Evolutionary conservation across 2,113 vertebrate species (phyloP).

Genomic region (Datnioides undecimradiatus): DNA sequence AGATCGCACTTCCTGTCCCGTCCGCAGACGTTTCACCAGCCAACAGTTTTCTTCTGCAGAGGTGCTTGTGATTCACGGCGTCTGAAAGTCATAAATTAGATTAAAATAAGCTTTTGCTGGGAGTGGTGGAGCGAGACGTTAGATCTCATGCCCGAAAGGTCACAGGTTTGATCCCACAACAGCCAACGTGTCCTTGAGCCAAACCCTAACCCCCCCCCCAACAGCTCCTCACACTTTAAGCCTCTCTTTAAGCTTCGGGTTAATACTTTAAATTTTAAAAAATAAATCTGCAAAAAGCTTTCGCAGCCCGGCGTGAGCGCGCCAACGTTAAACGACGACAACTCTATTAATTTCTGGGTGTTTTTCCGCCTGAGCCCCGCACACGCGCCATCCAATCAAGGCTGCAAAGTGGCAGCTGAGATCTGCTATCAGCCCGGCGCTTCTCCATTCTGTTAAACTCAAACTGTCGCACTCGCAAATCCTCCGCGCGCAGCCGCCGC

Average conservation of each 20-base stretch:
- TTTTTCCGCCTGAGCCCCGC: conserved; percentile 17
- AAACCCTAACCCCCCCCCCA: conserved; percentile 6
- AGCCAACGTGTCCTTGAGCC: conserved; percentile 24
- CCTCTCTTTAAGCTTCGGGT: conserved; percentile 28
- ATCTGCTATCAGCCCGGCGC: conserved; percentile 30
- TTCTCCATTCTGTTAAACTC: conserved; percentile 45
- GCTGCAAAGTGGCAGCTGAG: conserved; percentile 43
- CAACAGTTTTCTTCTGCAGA: neutral
- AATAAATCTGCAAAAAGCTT: neutral
- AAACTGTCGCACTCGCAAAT: conserved; percentile 56
- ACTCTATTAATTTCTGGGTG: conserved; percentile 3
- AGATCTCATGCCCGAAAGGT: conserved; percentile 26
- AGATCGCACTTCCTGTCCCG: neutral
- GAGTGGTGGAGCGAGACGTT: conserved; percentile 5
- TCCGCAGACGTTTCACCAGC: neutral
- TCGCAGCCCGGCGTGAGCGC: neutral
- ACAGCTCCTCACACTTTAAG: conserved; percentile 24
- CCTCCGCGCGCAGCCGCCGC: conserved; percentile 44
- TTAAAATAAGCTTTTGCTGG: conserved; percentile 31
- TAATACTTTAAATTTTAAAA: neutral
- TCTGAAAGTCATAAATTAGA: conserved; percentile 31
- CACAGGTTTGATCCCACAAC: conserved; percentile 54
- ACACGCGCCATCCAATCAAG: conserved; percentile 39
- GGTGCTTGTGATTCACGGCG: neutral
- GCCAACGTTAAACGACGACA: neutral